Evolutionary conservation across 2,113 vertebrate genomes (phyloP).

Genomic region (Tonatia bakeri): DNA sequence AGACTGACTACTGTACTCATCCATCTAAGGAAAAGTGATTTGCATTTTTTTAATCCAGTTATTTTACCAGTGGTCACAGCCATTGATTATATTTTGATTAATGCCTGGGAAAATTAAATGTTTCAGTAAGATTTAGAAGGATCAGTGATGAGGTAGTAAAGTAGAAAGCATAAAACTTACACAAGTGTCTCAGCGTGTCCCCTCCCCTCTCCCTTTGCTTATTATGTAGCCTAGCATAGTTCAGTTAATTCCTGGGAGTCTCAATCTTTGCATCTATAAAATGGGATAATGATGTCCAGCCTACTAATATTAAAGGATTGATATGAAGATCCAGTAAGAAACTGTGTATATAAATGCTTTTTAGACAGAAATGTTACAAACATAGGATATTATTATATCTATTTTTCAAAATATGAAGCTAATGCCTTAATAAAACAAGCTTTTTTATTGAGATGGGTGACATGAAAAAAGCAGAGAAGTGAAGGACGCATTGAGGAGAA

Average conservation of each 20-base stretch:
- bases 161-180: neutral
- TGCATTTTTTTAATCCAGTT: neutral
- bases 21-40: neutral
- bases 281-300: neutral
- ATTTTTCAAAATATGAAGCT: neutral
- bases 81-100: neutral
- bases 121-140: neutral
- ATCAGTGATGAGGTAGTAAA: neutral
- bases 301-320: neutral
- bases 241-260: neutral
- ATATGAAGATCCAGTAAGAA: neutral
- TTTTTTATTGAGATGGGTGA: neutral
- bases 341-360: neutral
- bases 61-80: neutral
- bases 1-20: neutral
- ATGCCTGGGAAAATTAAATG: neutral
- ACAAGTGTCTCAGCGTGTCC: fast-evolving
- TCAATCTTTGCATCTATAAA: neutral
- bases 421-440: neutral
- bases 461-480: neutral
- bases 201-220: neutral
- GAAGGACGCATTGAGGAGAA: neutral
- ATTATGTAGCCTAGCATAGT: neutral
- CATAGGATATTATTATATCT: neutral
- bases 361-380: neutral